Percentiles rank a stretch among this genome's conserved stretches.
Conservation (phyloP, 2,888 invertebrate species). For the Meiosimyza decipiens region DNA sequence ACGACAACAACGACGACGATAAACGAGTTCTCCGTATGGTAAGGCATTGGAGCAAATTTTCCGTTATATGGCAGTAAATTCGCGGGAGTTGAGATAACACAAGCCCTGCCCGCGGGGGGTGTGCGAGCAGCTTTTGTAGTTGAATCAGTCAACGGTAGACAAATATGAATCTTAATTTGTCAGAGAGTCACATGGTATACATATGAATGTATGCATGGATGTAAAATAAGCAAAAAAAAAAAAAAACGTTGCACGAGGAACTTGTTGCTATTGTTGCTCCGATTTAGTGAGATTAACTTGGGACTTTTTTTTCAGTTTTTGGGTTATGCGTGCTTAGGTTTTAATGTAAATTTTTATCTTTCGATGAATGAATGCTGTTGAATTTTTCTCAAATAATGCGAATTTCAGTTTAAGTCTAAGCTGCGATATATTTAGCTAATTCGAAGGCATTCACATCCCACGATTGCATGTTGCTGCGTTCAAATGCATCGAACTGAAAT, state of each 20-base stretch:
- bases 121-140: neutral
- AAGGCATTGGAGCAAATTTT: too few relatives aligned
- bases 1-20: too few relatives aligned
- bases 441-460: too few relatives aligned
- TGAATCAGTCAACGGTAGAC: slow-evolving; percentile 22
- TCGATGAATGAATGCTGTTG: too few relatives aligned
- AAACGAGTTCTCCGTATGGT: too few relatives aligned
- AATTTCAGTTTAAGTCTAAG: too few relatives aligned
- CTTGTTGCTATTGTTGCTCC: slow-evolving; percentile 21
- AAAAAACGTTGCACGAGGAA: neutral
- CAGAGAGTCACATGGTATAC: neutral
- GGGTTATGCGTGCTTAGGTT: neutral
- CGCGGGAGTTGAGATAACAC: too few relatives aligned
- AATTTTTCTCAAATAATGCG: too few relatives aligned
- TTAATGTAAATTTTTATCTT: neutral
- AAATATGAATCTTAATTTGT: slow-evolving; percentile 27
- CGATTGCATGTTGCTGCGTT: neutral
- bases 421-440: too few relatives aligned
- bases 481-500: neutral
- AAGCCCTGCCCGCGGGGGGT: neutral
- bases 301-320: too few relatives aligned
- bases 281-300: neutral
- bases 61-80: too few relatives aligned
- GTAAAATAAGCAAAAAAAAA: neutral
- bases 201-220: neutral